Base-by-base conservation (phyloP, 2,797 vertebrate species). In the Myripristis jacobus region DNA sequence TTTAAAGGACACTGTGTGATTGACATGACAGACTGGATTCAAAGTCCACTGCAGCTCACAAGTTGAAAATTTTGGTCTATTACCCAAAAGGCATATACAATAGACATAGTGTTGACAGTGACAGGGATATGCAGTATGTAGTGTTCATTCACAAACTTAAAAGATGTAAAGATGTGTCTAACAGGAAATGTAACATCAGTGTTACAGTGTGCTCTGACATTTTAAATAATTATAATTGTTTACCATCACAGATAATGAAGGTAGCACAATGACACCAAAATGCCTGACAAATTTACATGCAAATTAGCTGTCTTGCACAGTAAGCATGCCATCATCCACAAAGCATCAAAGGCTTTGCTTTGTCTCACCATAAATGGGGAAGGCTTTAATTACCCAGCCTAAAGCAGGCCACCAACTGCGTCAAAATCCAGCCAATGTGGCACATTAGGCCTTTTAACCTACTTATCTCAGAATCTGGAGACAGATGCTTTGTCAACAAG, bases 261-360 rank as follows among this genome's bases (percentile, higher is more conserved):
- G 19, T 31, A 21, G 10, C 18, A 62, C 53, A 66, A 34, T 67
- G 46, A 69, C 62, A 72, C n/a, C 22, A 29, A 73, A 66, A 71
- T 56, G 72, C 38, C 54, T 21, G 43, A 47, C 65, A 76, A 9
- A 87, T 85, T 62, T 66, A 69, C 47, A 90, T 88, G 81, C 76
- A 89, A 80, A 89, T 67, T 19, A 80, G 69, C 68, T 75, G 61
- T 66, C 68, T 69, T 67, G 55, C 64, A 84, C 58, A 83, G 72
- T 38, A 48, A 72, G 74, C 63, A 52, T 71, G 64, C 77, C 64
- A 83, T 85, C 76, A 72, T 58, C 73, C 67, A 81, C 77, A 82
- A 82, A 85, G 68, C 64, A 81, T 83, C 74, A 85, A 87, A 83
- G 66, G 75, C 65, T 83, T 82, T 84, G 74, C 66, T 79, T 80